These are phyloP conservation scores for Meda fulgida DNA, from an alignment of 2,797 vertebrate genomes.

Conservation along the genomic window DNA sequence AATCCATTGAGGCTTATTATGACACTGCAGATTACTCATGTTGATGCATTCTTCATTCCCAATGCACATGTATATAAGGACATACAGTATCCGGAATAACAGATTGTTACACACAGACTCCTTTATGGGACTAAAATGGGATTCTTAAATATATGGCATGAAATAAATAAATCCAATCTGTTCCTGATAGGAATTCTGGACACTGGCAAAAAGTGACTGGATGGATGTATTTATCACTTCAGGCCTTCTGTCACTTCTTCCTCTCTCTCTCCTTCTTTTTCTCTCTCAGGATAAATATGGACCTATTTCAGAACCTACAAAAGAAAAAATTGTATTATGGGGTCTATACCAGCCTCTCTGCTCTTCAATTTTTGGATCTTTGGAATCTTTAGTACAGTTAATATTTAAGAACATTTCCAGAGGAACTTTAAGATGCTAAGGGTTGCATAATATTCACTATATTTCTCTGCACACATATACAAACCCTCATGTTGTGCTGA, in stretches of 20 bases:
- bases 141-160: background rate
- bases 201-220: conserved; percentile 8
- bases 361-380: background rate
- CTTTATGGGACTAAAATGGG: background rate
- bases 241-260: background rate
- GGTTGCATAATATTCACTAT: background rate
- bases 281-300: conserved; percentile 43
- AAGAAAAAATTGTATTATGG: background rate
- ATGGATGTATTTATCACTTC: conserved; percentile 3
- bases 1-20: conserved; percentile 16
- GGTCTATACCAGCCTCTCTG: conserved; percentile 1
- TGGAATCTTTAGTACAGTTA: background rate
- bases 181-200: conserved; percentile 14
- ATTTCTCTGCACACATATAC: background rate
- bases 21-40: background rate
- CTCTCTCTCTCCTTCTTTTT: background rate
- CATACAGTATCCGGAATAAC: background rate
- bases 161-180: background rate
- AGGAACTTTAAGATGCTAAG: background rate
- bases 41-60: background rate
- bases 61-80: background rate
- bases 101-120: background rate
- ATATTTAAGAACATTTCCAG: conserved; percentile 7
- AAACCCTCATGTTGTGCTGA: background rate
- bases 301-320: conserved; percentile 4